A percentile compares a stretch with the other conserved stretches of the same genome.
These are phyloP conservation scores for Hypsibius dujardini DNA, from an alignment of 1,140 invertebrate genomes.

Conservation along the genomic window DNA sequence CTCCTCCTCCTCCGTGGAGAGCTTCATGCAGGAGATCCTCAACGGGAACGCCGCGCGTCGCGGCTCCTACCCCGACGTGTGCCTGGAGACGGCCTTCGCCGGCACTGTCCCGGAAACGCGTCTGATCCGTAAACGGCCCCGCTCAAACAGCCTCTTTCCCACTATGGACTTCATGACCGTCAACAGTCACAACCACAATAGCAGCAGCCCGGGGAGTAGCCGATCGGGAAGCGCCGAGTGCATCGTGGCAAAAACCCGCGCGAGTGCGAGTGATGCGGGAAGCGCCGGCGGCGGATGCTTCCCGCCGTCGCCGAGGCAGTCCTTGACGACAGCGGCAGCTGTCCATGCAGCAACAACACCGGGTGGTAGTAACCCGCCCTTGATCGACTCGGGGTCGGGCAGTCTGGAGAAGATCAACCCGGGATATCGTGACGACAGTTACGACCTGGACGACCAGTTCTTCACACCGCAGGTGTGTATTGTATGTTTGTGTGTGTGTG, in stretches of 20 bases:
- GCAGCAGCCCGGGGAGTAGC: not conserved
- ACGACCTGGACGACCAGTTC: not conserved
- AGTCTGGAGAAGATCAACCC: conserved; percentile 14
- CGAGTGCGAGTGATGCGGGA: no score
- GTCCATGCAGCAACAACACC: no score
- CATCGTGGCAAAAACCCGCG: not conserved
- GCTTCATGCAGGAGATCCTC: conserved; percentile 13
- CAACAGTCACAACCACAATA: not conserved
- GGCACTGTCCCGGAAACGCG: conserved; percentile 11
- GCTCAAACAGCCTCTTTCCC: conserved; percentile 11
- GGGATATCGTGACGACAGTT: conserved; percentile 16
- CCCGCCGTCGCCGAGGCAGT: no score
- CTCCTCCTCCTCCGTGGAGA: conserved; percentile 3
- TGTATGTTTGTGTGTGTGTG: no score
- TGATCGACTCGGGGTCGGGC: not conserved
- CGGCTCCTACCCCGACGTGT: not conserved
- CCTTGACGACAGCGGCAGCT: no score
- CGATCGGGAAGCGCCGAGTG: conserved; percentile 9
- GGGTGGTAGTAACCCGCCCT: no score
- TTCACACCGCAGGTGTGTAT: conserved; percentile 4
- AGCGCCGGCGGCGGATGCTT: no score
- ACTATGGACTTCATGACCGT: not conserved
- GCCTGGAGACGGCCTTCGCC: not conserved
- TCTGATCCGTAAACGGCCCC: conserved; percentile 3
- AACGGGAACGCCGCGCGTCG: not conserved